These are phyloP conservation scores for Agrotis clavis DNA, from an alignment of 2,888 invertebrate species.

Conservation along the genomic window DNA sequence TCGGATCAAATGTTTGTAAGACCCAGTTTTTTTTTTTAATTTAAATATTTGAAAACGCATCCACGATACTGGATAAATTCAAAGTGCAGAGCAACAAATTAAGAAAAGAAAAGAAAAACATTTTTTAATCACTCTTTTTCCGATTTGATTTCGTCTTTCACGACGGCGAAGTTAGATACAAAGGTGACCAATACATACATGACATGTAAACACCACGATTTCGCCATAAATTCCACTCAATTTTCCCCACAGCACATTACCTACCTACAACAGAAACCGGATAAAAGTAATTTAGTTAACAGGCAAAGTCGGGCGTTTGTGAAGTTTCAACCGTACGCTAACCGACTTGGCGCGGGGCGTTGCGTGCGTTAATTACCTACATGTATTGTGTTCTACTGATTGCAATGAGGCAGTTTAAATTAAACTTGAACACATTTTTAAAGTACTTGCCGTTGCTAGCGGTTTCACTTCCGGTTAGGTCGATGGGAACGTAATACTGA, in stretches of 20 bases:
- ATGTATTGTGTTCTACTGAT: conserved; percentile 7
- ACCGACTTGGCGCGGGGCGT: conserved; percentile 15
- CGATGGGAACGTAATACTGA: too few relatives aligned
- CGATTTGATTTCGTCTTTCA: neutral
- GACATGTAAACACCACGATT: conserved; percentile 25
- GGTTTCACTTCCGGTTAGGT: too few relatives aligned
- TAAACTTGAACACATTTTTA: neutral
- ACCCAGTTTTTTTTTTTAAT: too few relatives aligned
- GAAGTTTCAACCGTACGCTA: conserved; percentile 57
- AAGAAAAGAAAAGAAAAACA: too few relatives aligned
- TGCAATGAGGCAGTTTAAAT: conserved; percentile 18
- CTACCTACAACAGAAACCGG: conserved; percentile 54
- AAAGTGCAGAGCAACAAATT: too few relatives aligned
- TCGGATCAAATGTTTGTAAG: too few relatives aligned
- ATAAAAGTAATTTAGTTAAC: conserved; percentile 72
- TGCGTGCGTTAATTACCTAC: conserved; percentile 58
- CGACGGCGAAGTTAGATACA: too few relatives aligned
- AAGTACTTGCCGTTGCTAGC: too few relatives aligned
- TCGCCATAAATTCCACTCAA: conserved; percentile 47
- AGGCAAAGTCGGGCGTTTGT: conserved; percentile 57
- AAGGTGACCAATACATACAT: neutral
- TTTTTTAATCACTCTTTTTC: too few relatives aligned
- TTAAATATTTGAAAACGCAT: too few relatives aligned
- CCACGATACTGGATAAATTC: too few relatives aligned
- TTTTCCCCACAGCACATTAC: conserved; percentile 20